Base-by-base conservation (phyloP, 2,113 vertebrate genomes). In the Tichodroma muraria region DNA sequence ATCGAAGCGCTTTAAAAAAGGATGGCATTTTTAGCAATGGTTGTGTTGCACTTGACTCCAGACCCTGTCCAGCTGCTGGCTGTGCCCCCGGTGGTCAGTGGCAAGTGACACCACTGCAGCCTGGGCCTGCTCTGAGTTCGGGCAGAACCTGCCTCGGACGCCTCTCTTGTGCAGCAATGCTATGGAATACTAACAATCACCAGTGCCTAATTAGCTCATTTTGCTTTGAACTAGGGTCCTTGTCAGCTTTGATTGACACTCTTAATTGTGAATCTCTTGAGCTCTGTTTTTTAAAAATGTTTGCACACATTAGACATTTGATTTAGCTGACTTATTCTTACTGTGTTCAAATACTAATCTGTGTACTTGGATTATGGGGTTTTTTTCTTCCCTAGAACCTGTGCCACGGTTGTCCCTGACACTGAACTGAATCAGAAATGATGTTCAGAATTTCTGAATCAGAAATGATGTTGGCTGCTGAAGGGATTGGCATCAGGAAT, bases 361-460 rank as follows among this genome's bases (percentile, higher is more conserved):
- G 17, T 70, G 8, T n/a, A 19, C 93, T 66, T 95, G 79, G 47
- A 77, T 90, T 80, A 15, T 40, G 40, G 30, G 38, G 35, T 5
- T 59, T 85, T 84, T 85, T 93, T 57, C 47, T 80, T 57, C 84
- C 88, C 56, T 69, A 98, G 98, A 95, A 98, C 98, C 33, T 98
- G 98, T 97, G 98, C 98, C 56, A 97, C 98, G 98, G 98, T 98
- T 90, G 97, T 98, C 82, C 98, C 98, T 40, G 98, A 98, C 91
- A 94, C 93, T 33, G 97, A 99, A 93, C 97, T 98, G 40, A 99
- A 96, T 99, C 98, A 97, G 98, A 98, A 97, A 98, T 99, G 61
- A 97, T 98, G 97, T 89, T 99, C n/a, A n/a, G n/a, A n/a, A n/a
- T n/a, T n/a, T n/a, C n/a, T n/a, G 98, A 99, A 96, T 99, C 98